Percentiles rank a stretch among this genome's conserved stretches.
phyloP scores from a whole-genome alignment of 1,140 invertebrate genomes.

The Phortica variegata region DNA sequence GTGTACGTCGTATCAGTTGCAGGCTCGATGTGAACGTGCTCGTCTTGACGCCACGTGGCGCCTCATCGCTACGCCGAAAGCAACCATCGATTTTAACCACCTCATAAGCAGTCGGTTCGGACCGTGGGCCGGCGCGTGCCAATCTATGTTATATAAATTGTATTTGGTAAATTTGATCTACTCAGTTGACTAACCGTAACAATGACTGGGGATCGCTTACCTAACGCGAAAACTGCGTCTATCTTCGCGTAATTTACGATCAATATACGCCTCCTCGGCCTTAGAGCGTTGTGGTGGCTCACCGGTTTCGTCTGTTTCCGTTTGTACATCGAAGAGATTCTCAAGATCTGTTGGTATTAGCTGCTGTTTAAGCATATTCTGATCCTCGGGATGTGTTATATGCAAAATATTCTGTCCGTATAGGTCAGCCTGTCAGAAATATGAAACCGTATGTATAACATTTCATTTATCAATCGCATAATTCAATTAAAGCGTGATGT shows the following conservation, averaged over 20 bases:
- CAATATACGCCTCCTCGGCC: conserved; percentile 53
- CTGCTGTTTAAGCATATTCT: conserved; percentile 68
- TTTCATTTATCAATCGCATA: too few relatives aligned
- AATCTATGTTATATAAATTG: conserved; percentile 60
- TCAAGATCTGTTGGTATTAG: conserved; percentile 62
- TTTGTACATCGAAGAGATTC: conserved; percentile 47
- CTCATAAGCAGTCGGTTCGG: conserved; percentile 68
- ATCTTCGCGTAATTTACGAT: conserved; percentile 44
- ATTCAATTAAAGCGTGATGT: conserved; percentile 8
- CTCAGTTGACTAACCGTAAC: neutral
- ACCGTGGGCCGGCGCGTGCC: conserved; percentile 64
- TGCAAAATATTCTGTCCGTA: conserved; percentile 81
- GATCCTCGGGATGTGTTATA: conserved; percentile 76
- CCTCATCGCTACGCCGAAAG: conserved; percentile 60
- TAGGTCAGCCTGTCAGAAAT: conserved; percentile 71
- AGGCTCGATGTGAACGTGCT: conserved; percentile 58
- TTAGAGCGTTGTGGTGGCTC: conserved; percentile 49
- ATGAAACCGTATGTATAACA: conserved; percentile 15
- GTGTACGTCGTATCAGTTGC: conserved; percentile 58
- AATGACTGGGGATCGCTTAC: conserved; percentile 37
- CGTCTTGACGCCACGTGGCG: conserved; percentile 47
- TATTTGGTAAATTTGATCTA: conserved; percentile 1
- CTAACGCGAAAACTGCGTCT: conserved; percentile 59
- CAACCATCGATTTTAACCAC: conserved; percentile 64
- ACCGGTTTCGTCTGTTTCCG: conserved; percentile 31